Base-by-base conservation (phyloP, 1,140 invertebrate species). In the Drosophila kepulauana region DNA sequence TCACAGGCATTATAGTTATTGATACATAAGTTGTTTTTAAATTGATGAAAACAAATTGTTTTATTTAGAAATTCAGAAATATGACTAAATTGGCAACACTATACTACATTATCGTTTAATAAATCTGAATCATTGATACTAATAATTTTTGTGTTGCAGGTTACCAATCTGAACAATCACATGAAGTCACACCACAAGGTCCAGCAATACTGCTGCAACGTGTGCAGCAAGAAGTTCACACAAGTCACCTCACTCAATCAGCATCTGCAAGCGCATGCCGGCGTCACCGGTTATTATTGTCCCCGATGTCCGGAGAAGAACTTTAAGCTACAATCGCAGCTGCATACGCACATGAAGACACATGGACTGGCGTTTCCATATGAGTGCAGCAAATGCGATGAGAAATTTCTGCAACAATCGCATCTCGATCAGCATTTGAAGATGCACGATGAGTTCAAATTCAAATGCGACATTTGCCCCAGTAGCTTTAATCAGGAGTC, bases 171-270 rank as follows among this genome's bases (percentile, higher is more conserved):
- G 5, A 93, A 93, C 71, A 93, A 93, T 66, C 92, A 93, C 59
- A 93, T 93, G 92, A 93, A 93, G 73, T 92, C 92, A 13, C 92
- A 93, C 57, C 92, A 93, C 30, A 93, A 93, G 79, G 92, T 93
- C 54, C 92, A 93, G 30, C 92, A 93, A 54, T 93, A 92, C 48
- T 92, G 91, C 54, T 93, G 92, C 78, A 93, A 92, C 61, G 91
- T 92, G 30, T 93, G 92, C 77, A 91, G 91, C 62, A 91, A 92
- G 49, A 92, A 92, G 61, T 93, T 93, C 66, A 92, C 92, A 0
- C 92, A 92, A 75, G 92, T 93, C 63, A 93, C 92, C 62, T 92
- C 92, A 25, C 71, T 93, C n/a, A 93, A 93, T 75, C 92, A 93
- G 51, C 92, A 93, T 73, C 65, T 93, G 65, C 92, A 92, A 63